Base-by-base conservation (phyloP, 2,888 invertebrate species). In the Drosophila colorata region DNA sequence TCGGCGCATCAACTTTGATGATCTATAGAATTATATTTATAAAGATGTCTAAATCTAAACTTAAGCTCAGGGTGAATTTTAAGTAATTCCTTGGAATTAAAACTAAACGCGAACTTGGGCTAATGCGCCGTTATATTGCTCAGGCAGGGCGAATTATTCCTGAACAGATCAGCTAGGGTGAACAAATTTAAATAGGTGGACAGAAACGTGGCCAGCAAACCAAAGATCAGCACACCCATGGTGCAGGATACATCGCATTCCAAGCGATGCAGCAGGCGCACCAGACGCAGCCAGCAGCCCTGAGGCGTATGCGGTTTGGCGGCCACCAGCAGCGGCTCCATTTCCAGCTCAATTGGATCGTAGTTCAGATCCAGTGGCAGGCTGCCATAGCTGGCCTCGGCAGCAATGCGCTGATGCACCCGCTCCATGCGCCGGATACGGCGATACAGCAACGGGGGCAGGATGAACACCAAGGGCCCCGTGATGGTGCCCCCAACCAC, bases 401-500 rank as follows among this genome's bases (percentile, higher is more conserved):
- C 87, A 0, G 85, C 89, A 14, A 91, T 86, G 2, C 91, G 90
- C 37, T 91, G 88, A 67, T 92, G 90, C 18, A 85, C 81, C 7
- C 88, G 85, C 74, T 93, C 91, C 79, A 95, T 93, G 51, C 93
- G 93, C 53, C 94, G 92, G 9, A 96, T 94, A 90, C 94, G 95
- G 0, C 95, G 93, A 90, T 97, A 97, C 87, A 98, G 95, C 41
- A 97, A 80, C 0, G 97, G 96, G 0, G 98, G 98, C 64, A 97
- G 94, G 65, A 98, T 94, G 78, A 97, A 98, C 82, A 97, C 95
- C 11, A 97, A 92, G 0, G 97, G 96, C 0, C 97, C 96, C 0
- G 96, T 96, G 4, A 98, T 93, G 0, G 96, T 95, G 4, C 97
- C 97, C 0, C 98, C 98, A 9, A 98, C 95, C 0, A 98, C 93